Base-by-base conservation (phyloP, 2,797 vertebrate species). In the Lophotriccus pileatus region DNA sequence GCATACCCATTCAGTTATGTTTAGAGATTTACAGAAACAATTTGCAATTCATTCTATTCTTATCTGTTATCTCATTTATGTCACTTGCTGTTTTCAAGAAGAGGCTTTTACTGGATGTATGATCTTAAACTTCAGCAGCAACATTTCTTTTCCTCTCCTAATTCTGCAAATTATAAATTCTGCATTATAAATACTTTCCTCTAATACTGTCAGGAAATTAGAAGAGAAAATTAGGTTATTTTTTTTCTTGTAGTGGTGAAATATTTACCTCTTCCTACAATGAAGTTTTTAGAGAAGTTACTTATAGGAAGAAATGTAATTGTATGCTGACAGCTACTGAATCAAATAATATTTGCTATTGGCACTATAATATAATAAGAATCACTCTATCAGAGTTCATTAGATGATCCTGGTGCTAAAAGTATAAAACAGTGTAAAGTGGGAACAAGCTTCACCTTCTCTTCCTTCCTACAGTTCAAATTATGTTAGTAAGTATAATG, bases 131-230 rank as follows among this genome's bases (percentile, higher is more conserved):
- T 89, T 83, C 53, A 91, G 17, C 3, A 6, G 49, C 37, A 89
- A 34, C 60, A 81, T 41, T 41, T 86, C 32, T 81, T 89, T 90
- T 50, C 39, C 68, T 15, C 28, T 90, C 72, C 30, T 88, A 74
- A 86, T 91, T 90, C 34, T 88, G 50, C 25, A n/a, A n/a, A n/a
- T n/a, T n/a, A n/a, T n/a, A n/a, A n/a, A n/a, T n/a, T n/a, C n/a
- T 93, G 19, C 37, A 34, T 94, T 91, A 83, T 75, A 74, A 91
- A 85, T 91, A 62, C 7, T 86, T 90, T 46, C 14, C 73, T 82
- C 23, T 87, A 90, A 77, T 86, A 62, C 28, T 72, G 30, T 86
- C 58, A 86, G 73, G 87, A 94, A 88, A 93, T 86, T 88, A 72
- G 62, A 64, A 91, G 28, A 5, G 25, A 83, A 94, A 84, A 90